Percentiles rank a stretch among this genome's conserved stretches.
These are phyloP conservation scores for Mesodorylaimus sp. DNA, from an alignment of 2,888 invertebrate species.

Conservation along the genomic window DNA sequence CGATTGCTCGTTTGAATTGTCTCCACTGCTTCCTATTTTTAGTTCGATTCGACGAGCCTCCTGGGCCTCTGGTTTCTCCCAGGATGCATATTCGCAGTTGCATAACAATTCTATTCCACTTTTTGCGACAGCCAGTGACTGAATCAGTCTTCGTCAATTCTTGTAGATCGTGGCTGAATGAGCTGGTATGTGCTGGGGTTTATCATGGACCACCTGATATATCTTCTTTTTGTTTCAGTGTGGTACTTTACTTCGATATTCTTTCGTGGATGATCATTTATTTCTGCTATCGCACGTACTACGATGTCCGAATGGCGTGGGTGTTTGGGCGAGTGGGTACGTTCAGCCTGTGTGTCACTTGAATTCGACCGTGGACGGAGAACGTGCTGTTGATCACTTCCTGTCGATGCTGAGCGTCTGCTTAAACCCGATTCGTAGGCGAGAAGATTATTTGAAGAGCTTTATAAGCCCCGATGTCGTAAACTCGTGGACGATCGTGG, in stretches of 20 bases:
- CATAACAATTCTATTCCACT: conserved; percentile 23
- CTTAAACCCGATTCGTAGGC: conserved; percentile 19
- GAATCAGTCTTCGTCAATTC: background rate
- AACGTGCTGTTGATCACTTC: conserved; percentile 20
- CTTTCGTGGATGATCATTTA: conserved; percentile 19
- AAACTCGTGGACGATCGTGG: conserved; percentile 16
- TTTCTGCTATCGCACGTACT: conserved; percentile 23
- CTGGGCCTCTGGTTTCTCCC: too few relatives aligned
- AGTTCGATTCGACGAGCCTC: too few relatives aligned
- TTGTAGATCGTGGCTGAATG: conserved; percentile 4
- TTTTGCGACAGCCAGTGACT: conserved; percentile 17
- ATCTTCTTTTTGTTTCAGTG: conserved; percentile 13
- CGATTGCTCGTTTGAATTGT: too few relatives aligned
- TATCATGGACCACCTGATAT: background rate
- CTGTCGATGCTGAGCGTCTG: conserved; percentile 21
- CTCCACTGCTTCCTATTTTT: too few relatives aligned
- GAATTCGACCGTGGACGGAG: conserved; percentile 12
- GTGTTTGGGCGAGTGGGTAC: conserved; percentile 20
- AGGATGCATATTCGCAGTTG: too few relatives aligned
- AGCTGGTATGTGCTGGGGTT: background rate
- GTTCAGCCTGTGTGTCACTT: conserved; percentile 17
- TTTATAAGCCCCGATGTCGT: conserved; percentile 10
- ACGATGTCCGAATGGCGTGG: conserved; percentile 20
- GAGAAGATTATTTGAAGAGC: conserved; percentile 17
- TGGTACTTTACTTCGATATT: conserved; percentile 18